Conservation (phyloP, 2,113 vertebrate species). For the Pseudorasbora parva region DNA sequence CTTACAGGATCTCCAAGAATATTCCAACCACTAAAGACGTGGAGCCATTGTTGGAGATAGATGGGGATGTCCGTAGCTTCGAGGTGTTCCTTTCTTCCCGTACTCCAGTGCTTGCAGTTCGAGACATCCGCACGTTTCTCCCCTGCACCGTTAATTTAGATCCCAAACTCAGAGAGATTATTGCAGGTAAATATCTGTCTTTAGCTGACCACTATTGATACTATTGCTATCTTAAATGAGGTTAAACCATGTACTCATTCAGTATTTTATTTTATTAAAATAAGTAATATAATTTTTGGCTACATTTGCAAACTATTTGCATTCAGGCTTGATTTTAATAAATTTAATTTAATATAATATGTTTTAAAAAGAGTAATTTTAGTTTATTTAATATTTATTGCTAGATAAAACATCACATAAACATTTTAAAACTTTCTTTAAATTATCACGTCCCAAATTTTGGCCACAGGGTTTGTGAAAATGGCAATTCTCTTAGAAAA, state of each 20-base stretch:
- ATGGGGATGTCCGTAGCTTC: constrained; percentile 92
- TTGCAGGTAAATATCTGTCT: constrained; percentile 79
- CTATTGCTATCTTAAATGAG: no score
- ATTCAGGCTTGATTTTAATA: background rate
- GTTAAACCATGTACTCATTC: background rate
- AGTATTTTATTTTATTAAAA: background rate
- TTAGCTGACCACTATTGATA: background rate
- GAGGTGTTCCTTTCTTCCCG: constrained; percentile 96
- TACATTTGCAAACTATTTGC: background rate
- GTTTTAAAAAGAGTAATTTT: no score
- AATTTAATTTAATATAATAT: background rate
- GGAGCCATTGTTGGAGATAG: constrained; percentile 97
- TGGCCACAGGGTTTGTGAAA: background rate
- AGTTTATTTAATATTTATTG: no score
- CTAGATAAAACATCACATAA: no score
- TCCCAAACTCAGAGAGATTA: constrained; percentile 96
- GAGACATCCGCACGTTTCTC: constrained; percentile 93
- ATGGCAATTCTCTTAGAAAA: background rate
- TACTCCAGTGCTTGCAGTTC: constrained; percentile 88
- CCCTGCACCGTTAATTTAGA: constrained; percentile 97
- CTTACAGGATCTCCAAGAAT: constrained; percentile 89
- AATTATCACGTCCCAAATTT: background rate
- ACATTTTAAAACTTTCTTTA: no score
- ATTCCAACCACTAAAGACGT: constrained; percentile 98
- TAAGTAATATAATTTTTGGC: background rate